Evolutionary conservation across 2,888 invertebrate species (phyloP), one percentile per base, ranked within the genome.

Genomic region (Rotaria socialis): DNA sequence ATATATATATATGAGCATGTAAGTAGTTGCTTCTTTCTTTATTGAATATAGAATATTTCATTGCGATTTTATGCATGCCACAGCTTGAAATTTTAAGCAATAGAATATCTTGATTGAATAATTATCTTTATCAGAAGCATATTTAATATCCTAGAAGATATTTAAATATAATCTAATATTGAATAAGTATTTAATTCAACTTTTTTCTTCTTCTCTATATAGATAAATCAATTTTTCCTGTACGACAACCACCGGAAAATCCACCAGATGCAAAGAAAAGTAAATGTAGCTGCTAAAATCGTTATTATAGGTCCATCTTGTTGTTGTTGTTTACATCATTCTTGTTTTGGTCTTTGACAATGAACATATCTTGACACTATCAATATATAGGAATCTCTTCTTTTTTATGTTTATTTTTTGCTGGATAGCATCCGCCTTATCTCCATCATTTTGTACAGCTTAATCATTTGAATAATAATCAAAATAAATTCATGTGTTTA

Each of bases 211-310:
- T 50, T 27, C 35, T 67, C 7, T 80, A 24, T 22, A 24, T 47
- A 80, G 80, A 80, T 80, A 80, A 80, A 47, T 80, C 80, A 3
- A 47, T 80, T 8, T 80, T 80, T 80, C 80, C 80, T 47, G 80
- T 80, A 14, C 80, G 80, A 47, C 80, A 80, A 80, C 80, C 80
- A 80, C 47, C 80, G 5, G 4, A 7, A 16, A 35, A 10, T 7
- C 11, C n/a, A 80, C n/a, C 24, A 11, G 24, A 19, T 22, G n/a
- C 47, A 24, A n/a, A 80, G 0, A 80, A 47, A n/a, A 1, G 1
- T 3, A 4, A 1, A 47, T 80, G 80, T 47, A 3, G 47, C 16
- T 80, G 80, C 47, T 80, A 47, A 47, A 75, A 75, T 43, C n/a
- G 1, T 67, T 35, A 8, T 58, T n/a, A 10, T n/a, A n/a, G 58